phyloP scores from a whole-genome alignment of 2,113 vertebrate genomes.

The Climacteris rufus region DNA sequence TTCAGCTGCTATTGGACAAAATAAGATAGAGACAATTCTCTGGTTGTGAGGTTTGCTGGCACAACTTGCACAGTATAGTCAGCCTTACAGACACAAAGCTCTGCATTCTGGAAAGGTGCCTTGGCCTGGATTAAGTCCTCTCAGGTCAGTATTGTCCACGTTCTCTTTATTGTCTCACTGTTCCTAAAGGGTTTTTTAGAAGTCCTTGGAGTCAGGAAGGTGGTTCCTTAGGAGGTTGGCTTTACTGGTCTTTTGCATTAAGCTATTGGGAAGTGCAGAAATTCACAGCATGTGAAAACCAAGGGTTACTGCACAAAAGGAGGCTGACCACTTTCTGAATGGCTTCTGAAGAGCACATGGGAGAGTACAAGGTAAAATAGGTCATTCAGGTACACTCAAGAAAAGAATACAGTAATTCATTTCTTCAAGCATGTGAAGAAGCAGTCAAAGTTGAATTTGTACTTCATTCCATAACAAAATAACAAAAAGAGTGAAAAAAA shows the following conservation, averaged over 20 bases:
- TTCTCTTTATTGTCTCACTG: neutral
- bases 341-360: neutral
- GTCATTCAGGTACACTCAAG: rapidly evolving
- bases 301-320: neutral
- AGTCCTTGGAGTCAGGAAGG: neutral
- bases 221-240: neutral
- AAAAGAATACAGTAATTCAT: neutral
- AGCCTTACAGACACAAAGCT: neutral
- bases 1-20: neutral
- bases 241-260: neutral
- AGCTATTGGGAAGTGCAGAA: neutral
- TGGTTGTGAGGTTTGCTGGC: neutral
- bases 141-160: neutral
- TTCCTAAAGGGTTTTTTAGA: neutral
- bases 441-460: neutral
- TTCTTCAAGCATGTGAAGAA: neutral
- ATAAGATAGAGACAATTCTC: neutral
- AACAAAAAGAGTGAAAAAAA: neutral
- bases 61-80: rapidly evolving
- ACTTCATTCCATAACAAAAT: neutral
- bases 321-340: neutral
- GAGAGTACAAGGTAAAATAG: neutral
- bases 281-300: neutral
- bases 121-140: neutral
- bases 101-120: neutral